Base-by-base conservation (phyloP, 2,888 invertebrate species). In the Cheilosia vulpina region DNA sequence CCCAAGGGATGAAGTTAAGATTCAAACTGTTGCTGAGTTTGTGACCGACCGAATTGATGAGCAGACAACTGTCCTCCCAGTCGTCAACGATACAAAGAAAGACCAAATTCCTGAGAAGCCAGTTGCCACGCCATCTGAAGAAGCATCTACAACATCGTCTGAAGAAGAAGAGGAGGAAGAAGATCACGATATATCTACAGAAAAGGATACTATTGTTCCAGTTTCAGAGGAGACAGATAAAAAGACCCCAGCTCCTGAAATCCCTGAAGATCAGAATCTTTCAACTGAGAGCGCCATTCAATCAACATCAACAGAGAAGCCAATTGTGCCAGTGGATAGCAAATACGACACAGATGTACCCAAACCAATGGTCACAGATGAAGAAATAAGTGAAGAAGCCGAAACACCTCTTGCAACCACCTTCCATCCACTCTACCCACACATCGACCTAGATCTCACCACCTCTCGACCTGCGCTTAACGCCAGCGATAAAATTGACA, bases 371-470 rank as follows among this genome's bases (percentile, higher is more conserved):
- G 79, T 52, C 52, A 60, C 84, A 31, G 72, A 72, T 31, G 72
- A 87, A 66, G 77, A 87, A 63, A 55, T 76, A 6, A 68, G 77
- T 27, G 82, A 85, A 63, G 65, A 76, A 58, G 78, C 84, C 17
- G 88, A 88, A 63, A 73, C 87, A 27, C 60, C 88, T 34, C 63
- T 88, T 47, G 58, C 78, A 50, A 88, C 89, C n/a, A 88, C 91
- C 50, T 43, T 80, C 17, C 91, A 90, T 78, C 91, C 91, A 72
- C 85, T 91, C 13, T 91, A 90, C 83, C 72, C 87, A 71, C 88
- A 79, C 7, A 68, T 87, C 82, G 88, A 58, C n/a, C 21, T 41
- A 4, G 63, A 79, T 13, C 52, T 19, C 7, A 87, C 88, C 3
- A 87, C 89, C 17, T 85, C 87, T n/a, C 17, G 68, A 9, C 66